Evolutionary conservation across 2,113 vertebrate species (phyloP).

Genomic region (Pogona vitticeps): DNA sequence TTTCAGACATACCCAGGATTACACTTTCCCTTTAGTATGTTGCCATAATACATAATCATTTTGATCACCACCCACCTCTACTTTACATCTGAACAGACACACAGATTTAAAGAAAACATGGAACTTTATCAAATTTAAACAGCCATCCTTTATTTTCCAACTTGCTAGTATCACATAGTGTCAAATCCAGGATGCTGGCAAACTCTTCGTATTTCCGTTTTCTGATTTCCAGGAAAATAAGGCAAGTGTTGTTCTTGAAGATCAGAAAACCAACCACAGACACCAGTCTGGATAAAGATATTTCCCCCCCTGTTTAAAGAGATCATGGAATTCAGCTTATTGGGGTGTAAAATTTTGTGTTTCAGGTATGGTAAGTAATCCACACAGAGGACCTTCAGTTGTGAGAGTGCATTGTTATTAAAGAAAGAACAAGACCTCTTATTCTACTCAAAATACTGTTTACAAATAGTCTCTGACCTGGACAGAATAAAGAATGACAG

Average conservation of each 20-base stretch:
- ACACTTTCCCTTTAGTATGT: not conserved
- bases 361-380: not conserved
- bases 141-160: not conserved
- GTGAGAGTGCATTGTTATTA: not conserved
- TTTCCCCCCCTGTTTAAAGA: too few relatives aligned
- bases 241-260: not conserved
- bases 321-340: not conserved
- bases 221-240: not conserved
- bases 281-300: not conserved
- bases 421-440: slow-evolving; percentile 37
- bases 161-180: not conserved
- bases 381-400: slow-evolving; percentile 16
- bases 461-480: slow-evolving; percentile 82
- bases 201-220: not conserved
- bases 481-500: slow-evolving; percentile 80
- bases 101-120: too few relatives aligned
- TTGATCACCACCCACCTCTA: too few relatives aligned
- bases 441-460: slow-evolving; percentile 36
- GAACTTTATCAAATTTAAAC: not conserved
- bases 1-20: not conserved
- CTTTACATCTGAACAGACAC: too few relatives aligned
- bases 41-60: not conserved
- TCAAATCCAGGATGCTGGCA: not conserved
- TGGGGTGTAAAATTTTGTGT: not conserved
- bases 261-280: not conserved